Conservation (phyloP, 2,797 vertebrate genomes). For the Carcharodon carcharias region DNA sequence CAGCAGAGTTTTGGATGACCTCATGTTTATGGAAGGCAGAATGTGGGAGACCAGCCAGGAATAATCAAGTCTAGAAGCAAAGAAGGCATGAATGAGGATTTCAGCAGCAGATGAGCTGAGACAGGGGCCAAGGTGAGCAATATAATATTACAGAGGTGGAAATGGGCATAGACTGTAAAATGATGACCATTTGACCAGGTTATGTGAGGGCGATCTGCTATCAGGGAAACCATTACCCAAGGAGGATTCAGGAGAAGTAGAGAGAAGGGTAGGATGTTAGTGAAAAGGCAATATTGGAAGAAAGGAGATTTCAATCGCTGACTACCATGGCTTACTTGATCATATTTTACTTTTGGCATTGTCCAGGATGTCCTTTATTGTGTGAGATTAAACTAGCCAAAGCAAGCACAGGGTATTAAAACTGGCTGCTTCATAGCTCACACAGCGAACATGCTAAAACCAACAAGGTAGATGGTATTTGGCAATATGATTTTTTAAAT, state of each 20-base stretch:
- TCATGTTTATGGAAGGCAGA: no score
- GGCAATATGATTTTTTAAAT: not conserved
- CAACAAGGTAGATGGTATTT: not conserved
- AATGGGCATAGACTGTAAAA: not conserved
- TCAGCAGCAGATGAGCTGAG: no score
- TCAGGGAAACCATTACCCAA: not conserved
- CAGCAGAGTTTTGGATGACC: no score
- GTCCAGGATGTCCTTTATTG: not conserved
- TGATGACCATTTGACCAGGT: not conserved
- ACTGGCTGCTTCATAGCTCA: not conserved
- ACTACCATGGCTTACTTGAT: not conserved
- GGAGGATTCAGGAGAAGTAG: not conserved
- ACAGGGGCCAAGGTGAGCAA: no score
- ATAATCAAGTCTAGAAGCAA: no score
- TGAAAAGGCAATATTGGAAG: not conserved
- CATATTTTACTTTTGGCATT: not conserved
- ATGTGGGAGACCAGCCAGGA: no score
- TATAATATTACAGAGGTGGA: no score
- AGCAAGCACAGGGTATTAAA: not conserved
- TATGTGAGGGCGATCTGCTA: not conserved
- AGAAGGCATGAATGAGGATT: no score
- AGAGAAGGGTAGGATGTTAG: not conserved
- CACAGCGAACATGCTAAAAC: not conserved
- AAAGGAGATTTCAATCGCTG: not conserved
- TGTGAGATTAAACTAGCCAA: not conserved